phyloP scores from a whole-genome alignment of 2,113 vertebrate genomes.

The Balaeniceps rex region DNA sequence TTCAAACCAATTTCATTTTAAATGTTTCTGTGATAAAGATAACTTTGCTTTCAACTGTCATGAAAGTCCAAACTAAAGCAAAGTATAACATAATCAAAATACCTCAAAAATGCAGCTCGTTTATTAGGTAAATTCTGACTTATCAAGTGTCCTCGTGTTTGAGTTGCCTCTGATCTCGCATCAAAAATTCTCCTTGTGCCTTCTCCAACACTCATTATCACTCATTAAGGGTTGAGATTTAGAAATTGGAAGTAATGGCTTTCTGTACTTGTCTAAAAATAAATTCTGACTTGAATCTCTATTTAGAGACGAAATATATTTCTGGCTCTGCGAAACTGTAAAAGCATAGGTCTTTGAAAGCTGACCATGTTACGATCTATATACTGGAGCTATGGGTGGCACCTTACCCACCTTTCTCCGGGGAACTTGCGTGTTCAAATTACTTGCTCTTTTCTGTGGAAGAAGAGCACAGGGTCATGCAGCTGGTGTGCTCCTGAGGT shows the following conservation, averaged over 20 bases:
- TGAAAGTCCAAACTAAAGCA: constrained; percentile 13
- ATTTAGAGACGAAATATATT: background rate
- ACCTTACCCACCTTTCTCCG: background rate
- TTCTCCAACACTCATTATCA: constrained; percentile 35
- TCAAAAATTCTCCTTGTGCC: constrained; percentile 48
- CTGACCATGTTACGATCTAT: fast-evolving
- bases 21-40: constrained; percentile 33
- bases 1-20: constrained; percentile 35
- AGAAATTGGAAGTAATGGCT: background rate
- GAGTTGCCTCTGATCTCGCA: constrained; percentile 17
- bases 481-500: background rate
- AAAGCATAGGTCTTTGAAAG: background rate
- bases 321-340: background rate
- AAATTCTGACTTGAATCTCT: background rate
- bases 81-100: constrained; percentile 12
- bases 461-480: too few relatives aligned
- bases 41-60: constrained; percentile 33
- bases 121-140: constrained; percentile 64
- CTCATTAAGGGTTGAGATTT: constrained; percentile 47
- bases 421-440: background rate
- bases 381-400: fast-evolving
- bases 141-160: constrained; percentile 23
- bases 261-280: background rate
- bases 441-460: background rate
- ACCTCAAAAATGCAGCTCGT: constrained; percentile 29